phyloP scores from a whole-genome alignment of 2,113 vertebrate species.

The Leiothrix lutea region DNA sequence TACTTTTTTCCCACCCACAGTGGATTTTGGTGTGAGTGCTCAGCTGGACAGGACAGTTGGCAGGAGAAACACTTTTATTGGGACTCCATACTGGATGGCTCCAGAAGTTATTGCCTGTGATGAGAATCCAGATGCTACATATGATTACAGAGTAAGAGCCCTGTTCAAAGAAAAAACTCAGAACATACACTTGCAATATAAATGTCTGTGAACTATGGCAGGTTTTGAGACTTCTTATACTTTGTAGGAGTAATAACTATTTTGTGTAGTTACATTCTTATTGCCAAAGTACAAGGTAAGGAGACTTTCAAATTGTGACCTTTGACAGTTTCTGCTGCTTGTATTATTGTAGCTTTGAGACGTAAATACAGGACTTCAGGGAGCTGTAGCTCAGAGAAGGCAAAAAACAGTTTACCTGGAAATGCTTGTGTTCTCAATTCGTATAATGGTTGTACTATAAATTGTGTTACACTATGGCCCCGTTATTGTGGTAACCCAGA shows the following conservation, averaged over 20 bases:
- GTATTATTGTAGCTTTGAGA: not conserved
- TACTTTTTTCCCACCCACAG: constrained; percentile 68
- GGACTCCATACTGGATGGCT: constrained; percentile 98
- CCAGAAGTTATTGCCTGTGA: constrained; percentile 98
- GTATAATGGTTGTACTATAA: not conserved
- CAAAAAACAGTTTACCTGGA: not conserved
- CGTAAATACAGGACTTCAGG: not conserved
- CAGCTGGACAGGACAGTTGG: constrained; percentile 97
- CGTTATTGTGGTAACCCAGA: constrained; percentile 27
- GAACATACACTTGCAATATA: not conserved
- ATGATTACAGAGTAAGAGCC: constrained; percentile 92
- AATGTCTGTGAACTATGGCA: fast-evolving
- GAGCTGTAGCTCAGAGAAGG: not conserved
- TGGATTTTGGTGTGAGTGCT: constrained; percentile 97
- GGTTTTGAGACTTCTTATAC: not conserved
- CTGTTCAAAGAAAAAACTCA: not conserved
- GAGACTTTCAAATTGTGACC: not conserved
- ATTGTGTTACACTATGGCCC: not conserved
- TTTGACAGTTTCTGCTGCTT: not conserved
- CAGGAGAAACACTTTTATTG: constrained; percentile 96
- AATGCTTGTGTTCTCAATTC: not conserved
- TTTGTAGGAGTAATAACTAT: not conserved
- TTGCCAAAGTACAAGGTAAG: not conserved
- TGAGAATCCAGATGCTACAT: constrained; percentile 98
- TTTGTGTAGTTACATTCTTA: not conserved